Percentiles rank a stretch among this genome's conserved stretches.
Conservation (phyloP, 2,113 vertebrate genomes). For the Callopanchax toddi region DNA sequence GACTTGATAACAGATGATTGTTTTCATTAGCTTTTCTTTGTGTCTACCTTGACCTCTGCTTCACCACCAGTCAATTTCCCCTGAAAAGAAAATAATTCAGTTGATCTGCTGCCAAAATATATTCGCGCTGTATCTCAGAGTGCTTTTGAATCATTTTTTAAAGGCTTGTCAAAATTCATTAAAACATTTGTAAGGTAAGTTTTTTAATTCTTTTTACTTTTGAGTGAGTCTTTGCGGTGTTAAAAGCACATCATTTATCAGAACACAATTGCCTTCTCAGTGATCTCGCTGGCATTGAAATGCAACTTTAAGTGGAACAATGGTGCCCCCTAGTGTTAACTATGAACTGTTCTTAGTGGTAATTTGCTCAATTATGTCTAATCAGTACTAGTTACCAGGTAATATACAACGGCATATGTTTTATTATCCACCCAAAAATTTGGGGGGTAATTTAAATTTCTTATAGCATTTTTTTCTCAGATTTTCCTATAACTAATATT, state of each 20-base stretch:
- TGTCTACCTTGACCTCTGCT: slow-evolving; percentile 54
- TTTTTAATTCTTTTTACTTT: slow-evolving; percentile 54
- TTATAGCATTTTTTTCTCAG: too few species aligned
- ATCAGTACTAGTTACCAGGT: slow-evolving; percentile 50
- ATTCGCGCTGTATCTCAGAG: slow-evolving; percentile 38
- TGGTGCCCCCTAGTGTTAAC: slow-evolving; percentile 82
- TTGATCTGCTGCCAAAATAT: slow-evolving; percentile 45
- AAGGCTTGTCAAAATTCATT: slow-evolving; percentile 68
- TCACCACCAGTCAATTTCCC: slow-evolving; percentile 44
- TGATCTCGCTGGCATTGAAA: slow-evolving; percentile 23
- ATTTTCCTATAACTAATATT: too few species aligned
- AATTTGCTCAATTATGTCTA: slow-evolving; percentile 35
- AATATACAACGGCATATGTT: slow-evolving; percentile 7
- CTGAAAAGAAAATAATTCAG: slow-evolving; percentile 51
- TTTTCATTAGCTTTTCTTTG: slow-evolving; percentile 65
- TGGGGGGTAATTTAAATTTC: too few species aligned
- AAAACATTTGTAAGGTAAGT: slow-evolving; percentile 68
- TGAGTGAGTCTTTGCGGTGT: slow-evolving; percentile 45
- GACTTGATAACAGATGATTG: slow-evolving; percentile 46
- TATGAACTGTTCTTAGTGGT: slow-evolving; percentile 42
- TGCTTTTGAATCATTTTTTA: slow-evolving; percentile 59
- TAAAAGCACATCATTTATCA: slow-evolving; percentile 60
- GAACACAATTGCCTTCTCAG: slow-evolving; percentile 43
- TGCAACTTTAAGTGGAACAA: slow-evolving; percentile 72
- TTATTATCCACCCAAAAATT: too few species aligned